Evolutionary conservation across 2,888 invertebrate species (phyloP).

Genomic region (Rhogogaster chlorosoma): DNA sequence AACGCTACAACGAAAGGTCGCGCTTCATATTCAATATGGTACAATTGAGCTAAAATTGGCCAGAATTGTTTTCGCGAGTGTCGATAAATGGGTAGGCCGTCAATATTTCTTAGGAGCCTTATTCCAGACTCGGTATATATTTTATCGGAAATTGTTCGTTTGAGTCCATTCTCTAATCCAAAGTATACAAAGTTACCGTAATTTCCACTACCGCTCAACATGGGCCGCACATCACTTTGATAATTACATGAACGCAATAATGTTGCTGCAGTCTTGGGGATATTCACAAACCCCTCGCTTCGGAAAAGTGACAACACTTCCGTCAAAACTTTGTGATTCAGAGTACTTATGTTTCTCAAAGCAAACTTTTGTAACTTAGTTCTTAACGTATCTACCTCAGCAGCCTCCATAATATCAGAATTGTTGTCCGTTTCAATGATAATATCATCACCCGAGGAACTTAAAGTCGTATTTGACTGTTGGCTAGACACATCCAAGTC

Average conservation of each 20-base stretch:
- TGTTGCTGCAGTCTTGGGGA: not conserved
- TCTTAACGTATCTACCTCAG: not conserved
- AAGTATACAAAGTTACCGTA: conserved; percentile 2
- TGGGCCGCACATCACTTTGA: conserved; percentile 2
- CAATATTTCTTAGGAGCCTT: conserved; percentile 55
- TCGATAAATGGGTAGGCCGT: conserved; percentile 59
- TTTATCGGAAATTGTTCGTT: not conserved
- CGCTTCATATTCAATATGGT: conserved; percentile 42
- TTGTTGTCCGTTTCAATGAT: too few relatives aligned
- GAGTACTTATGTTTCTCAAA: conserved; percentile 11
- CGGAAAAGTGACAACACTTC: not conserved
- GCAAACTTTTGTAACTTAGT: conserved; percentile 7
- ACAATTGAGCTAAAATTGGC: conserved; percentile 59
- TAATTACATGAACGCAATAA: not conserved
- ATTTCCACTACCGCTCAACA: not conserved
- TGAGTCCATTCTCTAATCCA: not conserved
- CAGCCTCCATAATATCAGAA: not conserved
- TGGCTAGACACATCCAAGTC: not conserved
- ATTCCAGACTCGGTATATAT: conserved; percentile 15
- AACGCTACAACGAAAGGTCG: conserved; percentile 49
- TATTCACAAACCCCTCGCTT: not conserved
- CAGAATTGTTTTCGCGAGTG: conserved; percentile 61
- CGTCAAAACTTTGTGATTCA: conserved; percentile 17
- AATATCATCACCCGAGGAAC: too few relatives aligned
- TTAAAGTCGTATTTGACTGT: not conserved